These are phyloP conservation scores for Caenorhabditis sp. DNA, from an alignment of 2,888 invertebrate genomes.

Conservation along the genomic window DNA sequence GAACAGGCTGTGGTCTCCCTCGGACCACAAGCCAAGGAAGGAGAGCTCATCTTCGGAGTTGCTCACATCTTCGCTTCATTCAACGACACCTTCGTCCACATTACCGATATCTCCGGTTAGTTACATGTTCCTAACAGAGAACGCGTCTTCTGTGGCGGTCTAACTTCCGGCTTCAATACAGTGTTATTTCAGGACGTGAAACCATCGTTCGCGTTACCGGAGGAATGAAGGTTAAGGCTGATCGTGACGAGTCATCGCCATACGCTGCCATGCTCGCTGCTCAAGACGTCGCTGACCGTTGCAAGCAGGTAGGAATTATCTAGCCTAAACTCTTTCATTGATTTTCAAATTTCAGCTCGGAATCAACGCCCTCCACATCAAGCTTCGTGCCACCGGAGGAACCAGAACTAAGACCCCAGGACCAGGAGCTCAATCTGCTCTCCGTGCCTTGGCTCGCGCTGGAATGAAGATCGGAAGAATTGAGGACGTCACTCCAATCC, in stretches of 20 bases:
- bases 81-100: slow-evolving; percentile 99
- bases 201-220: slow-evolving; percentile 90
- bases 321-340: not conserved
- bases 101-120: slow-evolving; percentile 97
- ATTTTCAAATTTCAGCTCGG: slow-evolving; percentile 86
- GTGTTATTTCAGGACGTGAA: slow-evolving; percentile 84
- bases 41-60: slow-evolving; percentile 98
- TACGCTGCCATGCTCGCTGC: slow-evolving; percentile 99
- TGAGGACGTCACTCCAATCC: slow-evolving; percentile 98
- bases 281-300: slow-evolving; percentile 99
- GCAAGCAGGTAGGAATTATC: slow-evolving; percentile 88
- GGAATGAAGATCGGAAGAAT: slow-evolving; percentile 99
- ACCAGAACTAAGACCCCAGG: slow-evolving; percentile 85
- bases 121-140: slow-evolving; percentile 74
- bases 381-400: slow-evolving; percentile 97
- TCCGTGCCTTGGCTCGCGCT: slow-evolving; percentile 97
- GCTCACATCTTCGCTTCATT: slow-evolving; percentile 99
- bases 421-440: slow-evolving; percentile 96
- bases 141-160: not conserved
- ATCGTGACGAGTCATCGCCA: slow-evolving; percentile 99
- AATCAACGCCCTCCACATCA: slow-evolving; percentile 98
- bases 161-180: not conserved
- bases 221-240: slow-evolving; percentile 99
- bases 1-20: slow-evolving; percentile 95
- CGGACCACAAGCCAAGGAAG: slow-evolving; percentile 86